These are phyloP conservation scores for Muschampia staudingeri DNA, from an alignment of 2,888 invertebrate species.

Conservation along the genomic window DNA sequence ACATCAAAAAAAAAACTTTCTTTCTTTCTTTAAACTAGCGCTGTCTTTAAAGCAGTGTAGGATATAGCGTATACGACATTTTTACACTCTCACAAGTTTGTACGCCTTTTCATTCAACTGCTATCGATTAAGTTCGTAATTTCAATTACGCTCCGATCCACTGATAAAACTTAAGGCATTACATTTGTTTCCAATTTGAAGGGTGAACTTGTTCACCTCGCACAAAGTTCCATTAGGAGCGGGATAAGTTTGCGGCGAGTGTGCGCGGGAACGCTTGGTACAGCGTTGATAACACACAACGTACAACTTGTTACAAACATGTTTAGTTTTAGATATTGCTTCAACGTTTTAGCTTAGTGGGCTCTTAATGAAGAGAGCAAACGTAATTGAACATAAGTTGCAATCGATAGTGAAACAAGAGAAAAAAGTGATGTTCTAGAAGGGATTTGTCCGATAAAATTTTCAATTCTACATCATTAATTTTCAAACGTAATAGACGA, in stretches of 20 bases:
- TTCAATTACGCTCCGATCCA: not conserved
- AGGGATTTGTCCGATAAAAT: too few relatives aligned
- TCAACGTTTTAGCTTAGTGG: slow-evolving; percentile 87
- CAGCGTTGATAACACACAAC: slow-evolving; percentile 89
- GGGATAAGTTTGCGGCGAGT: slow-evolving; percentile 84
- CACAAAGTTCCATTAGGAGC: slow-evolving; percentile 84
- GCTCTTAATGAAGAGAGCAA: slow-evolving; percentile 79
- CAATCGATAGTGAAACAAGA: not conserved
- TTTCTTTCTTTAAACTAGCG: too few relatives aligned
- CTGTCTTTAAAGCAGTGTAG: too few relatives aligned
- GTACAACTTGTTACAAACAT: slow-evolving; percentile 91
- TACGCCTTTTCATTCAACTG: not conserved
- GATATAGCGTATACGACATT: too few relatives aligned
- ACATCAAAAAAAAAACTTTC: too few relatives aligned
- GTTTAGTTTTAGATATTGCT: slow-evolving; percentile 91
- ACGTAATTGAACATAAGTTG: not conserved
- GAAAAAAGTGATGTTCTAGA: too few relatives aligned
- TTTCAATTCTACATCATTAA: too few relatives aligned
- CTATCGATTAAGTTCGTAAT: not conserved
- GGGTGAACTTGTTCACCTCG: slow-evolving; percentile 73
- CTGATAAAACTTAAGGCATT: slow-evolving; percentile 17
- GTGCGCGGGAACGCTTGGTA: slow-evolving; percentile 86
- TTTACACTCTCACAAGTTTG: too few relatives aligned
- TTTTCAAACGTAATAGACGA: too few relatives aligned
- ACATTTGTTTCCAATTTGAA: slow-evolving; percentile 30